Percentiles rank a stretch among this genome's conserved stretches.
Evolutionary conservation across 2,113 vertebrate species (phyloP).

Genomic region (Pimephales promelas): DNA sequence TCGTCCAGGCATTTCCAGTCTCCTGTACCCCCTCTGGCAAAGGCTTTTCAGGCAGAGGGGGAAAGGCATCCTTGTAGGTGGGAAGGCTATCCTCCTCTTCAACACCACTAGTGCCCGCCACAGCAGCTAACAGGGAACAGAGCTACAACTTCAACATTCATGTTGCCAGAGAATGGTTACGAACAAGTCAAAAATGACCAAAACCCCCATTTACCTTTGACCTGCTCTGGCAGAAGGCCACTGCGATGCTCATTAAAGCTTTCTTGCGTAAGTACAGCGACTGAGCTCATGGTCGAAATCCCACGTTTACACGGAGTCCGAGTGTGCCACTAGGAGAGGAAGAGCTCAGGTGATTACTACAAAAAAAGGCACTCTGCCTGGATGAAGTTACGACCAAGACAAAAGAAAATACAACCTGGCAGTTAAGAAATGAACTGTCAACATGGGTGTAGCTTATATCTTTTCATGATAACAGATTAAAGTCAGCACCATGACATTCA

Average conservation of each 20-base stretch:
- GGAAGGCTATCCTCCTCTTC: conserved; percentile 95
- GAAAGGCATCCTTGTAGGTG: conserved; percentile 99
- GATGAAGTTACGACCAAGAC: neutral
- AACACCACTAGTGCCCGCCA: conserved; percentile 81
- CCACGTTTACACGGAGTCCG: conserved; percentile 89
- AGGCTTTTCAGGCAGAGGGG: conserved; percentile 96
- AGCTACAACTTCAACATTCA: neutral
- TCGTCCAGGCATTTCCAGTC: conserved; percentile 87
- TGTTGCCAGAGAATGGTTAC: neutral
- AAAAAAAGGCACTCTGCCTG: neutral
- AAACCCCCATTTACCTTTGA: conserved; percentile 79
- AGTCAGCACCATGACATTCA: neutral
- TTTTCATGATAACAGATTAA: neutral
- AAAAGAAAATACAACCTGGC: neutral
- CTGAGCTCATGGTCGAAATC: conserved; percentile 98
- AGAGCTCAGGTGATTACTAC: conserved; percentile 1
- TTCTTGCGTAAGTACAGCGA: conserved; percentile 99
- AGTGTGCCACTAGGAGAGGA: conserved; percentile 85
- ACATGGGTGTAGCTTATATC: neutral
- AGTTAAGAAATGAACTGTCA: neutral
- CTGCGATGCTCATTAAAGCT: conserved; percentile 98
- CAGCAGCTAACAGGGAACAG: conserved; percentile 57
- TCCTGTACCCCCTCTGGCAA: conserved; percentile 87
- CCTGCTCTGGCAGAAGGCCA: conserved; percentile 90
- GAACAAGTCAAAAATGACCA: neutral